Conservation (phyloP, 2,113 vertebrate species). For the Indicator indicator region DNA sequence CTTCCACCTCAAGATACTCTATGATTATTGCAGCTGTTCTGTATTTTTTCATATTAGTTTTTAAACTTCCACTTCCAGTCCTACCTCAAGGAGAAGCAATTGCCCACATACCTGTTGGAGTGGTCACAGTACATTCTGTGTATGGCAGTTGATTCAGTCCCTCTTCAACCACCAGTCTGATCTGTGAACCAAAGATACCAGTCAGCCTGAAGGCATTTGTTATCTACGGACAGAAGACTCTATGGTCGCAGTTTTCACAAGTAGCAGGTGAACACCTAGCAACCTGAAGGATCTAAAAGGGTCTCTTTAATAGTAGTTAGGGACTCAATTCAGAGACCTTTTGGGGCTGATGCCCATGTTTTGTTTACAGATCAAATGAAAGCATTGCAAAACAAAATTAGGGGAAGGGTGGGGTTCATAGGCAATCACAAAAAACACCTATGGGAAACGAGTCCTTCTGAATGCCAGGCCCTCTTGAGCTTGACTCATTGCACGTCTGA, state of each 20-base stretch:
- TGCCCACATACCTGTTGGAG: constrained; percentile 87
- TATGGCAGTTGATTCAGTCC: constrained; percentile 97
- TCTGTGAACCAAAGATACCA: constrained; percentile 77
- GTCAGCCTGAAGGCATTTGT: neutral
- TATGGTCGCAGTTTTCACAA: neutral
- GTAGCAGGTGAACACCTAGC: neutral
- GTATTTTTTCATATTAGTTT: rapidly evolving
- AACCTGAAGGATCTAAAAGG: neutral
- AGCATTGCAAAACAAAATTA: neutral
- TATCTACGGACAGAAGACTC: neutral
- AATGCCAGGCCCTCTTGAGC: neutral
- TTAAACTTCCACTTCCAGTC: neutral
- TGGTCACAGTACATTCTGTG: constrained; percentile 95
- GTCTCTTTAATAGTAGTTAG: neutral
- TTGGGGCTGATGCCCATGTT: neutral
- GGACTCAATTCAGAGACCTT: neutral
- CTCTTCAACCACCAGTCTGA: constrained; percentile 97
- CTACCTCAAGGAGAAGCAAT: neutral
- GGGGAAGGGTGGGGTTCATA: neutral
- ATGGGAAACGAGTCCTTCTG: neutral
- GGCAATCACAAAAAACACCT: neutral
- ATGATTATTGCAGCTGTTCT: neutral
- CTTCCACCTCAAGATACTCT: neutral
- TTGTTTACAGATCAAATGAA: neutral
- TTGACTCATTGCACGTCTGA: neutral